These are phyloP conservation scores for Xanthorhoe spadicearia DNA, from an alignment of 2,888 invertebrate genomes.

Conservation along the genomic window DNA sequence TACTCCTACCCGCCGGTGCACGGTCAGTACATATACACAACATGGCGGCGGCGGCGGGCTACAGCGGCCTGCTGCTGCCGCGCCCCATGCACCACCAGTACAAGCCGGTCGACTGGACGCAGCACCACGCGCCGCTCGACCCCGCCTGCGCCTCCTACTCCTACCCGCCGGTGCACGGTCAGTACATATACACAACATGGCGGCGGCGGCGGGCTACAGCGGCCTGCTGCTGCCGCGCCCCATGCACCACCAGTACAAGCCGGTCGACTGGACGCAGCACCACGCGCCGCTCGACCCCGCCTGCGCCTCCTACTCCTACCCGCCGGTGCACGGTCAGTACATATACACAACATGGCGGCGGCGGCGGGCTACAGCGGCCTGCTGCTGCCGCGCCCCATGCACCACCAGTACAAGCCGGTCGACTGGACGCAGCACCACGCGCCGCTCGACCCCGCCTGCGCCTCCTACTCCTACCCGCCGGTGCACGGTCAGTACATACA, in stretches of 20 bases:
- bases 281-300: constrained; percentile 85
- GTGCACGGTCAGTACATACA: no score
- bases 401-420: no score
- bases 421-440: no score
- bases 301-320: constrained; percentile 88
- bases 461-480: no score
- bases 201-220: constrained; percentile 86
- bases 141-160: constrained; percentile 87
- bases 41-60: constrained; percentile 89
- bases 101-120: constrained; percentile 73
- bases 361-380: no score
- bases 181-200: constrained; percentile 91
- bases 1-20: constrained; percentile 92
- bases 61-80: constrained; percentile 87
- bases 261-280: constrained; percentile 72
- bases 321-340: constrained; percentile 84
- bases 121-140: constrained; percentile 84
- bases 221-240: constrained; percentile 87
- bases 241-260: constrained; percentile 84
- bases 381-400: no score
- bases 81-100: constrained; percentile 83
- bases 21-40: no score
- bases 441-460: no score
- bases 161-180: constrained; percentile 91
- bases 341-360: no score